Evolutionary conservation across 2,797 vertebrate species (phyloP).

Genomic region (Eospalax fontanierii): DNA sequence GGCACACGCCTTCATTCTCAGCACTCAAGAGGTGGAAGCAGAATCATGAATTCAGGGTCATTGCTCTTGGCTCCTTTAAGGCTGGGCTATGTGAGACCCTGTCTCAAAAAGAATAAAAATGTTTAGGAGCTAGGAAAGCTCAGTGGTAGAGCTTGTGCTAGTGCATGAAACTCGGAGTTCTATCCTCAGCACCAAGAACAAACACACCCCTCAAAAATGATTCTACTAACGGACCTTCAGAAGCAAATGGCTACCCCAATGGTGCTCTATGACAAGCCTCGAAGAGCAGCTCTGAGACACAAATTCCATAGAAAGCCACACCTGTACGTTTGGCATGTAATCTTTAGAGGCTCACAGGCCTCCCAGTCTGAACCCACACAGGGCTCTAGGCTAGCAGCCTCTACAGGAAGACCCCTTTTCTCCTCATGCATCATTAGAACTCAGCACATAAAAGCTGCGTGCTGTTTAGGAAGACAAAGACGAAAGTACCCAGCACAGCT

Average conservation of each 20-base stretch:
- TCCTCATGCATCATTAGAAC: no score
- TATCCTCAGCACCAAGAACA: neutral
- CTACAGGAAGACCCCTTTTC: neutral
- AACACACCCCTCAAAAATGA: neutral
- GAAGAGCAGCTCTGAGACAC: neutral
- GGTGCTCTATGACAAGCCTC: accelerated
- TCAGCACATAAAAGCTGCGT: no score
- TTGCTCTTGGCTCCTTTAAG: neutral
- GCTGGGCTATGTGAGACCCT: neutral
- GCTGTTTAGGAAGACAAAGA: no score
- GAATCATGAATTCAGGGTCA: neutral
- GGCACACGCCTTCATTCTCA: no score
- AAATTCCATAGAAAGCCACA: neutral
- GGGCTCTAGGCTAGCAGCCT: neutral
- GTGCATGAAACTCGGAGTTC: no score
- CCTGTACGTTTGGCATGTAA: no score
- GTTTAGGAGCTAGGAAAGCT: neutral
- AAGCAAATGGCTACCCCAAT: neutral
- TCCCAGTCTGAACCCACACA: neutral
- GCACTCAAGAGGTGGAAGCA: no score
- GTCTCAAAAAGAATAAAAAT: neutral
- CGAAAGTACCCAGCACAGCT: neutral
- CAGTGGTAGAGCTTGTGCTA: no score
- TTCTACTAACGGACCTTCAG: neutral
- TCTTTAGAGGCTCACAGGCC: neutral